Base-by-base conservation (phyloP, 2,888 invertebrate species). In the Marronus borbonicus region DNA sequence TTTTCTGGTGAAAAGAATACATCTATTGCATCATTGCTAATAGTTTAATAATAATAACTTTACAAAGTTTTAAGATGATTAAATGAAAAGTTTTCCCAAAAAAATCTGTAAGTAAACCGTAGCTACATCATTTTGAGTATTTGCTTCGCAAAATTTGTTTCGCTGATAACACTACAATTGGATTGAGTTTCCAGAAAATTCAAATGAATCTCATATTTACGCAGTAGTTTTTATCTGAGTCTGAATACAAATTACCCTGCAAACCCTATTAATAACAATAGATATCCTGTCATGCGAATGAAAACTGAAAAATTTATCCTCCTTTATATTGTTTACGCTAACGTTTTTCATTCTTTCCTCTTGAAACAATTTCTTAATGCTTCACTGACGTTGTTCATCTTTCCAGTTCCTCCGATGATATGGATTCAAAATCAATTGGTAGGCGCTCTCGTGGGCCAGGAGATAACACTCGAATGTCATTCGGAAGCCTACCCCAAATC, bases 401-500 rank as follows among this genome's bases (percentile, higher is more conserved):
- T 65, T 86, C 44, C 89, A 95, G 95, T 95, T 88, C 90, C 93
- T 0, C 95, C 95, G 3, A 92, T 93, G 88, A 93, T 94, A 69
- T 93, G 92, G 91, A 92, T 94, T 17, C 93, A 93, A 66, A 92
- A 94, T 83, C 94, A 94, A 82, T 91, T 94, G 24, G 91, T 94
- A 5, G 93, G 94, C 0, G 94, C 93, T 0, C 91, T 92, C 68
- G 89, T 92, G 50, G 93, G 93, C 1, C 92, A 93, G 72, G 90
- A 92, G 76, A 92, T 93, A 80, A 92, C 92, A 0, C 88, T 95
- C 58, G 93, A 94, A 82, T 95, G 95, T 85, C 91, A 92, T 62
- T 93, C 94, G 0, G 94, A 95, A 85, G 94, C 94, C 0, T 94
- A 91, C 86, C 95, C 95, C 0, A 91, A 92, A 82, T 94, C 94